Evolutionary conservation across 2,113 vertebrate species (phyloP).

Genomic region (Delphinus delphis): DNA sequence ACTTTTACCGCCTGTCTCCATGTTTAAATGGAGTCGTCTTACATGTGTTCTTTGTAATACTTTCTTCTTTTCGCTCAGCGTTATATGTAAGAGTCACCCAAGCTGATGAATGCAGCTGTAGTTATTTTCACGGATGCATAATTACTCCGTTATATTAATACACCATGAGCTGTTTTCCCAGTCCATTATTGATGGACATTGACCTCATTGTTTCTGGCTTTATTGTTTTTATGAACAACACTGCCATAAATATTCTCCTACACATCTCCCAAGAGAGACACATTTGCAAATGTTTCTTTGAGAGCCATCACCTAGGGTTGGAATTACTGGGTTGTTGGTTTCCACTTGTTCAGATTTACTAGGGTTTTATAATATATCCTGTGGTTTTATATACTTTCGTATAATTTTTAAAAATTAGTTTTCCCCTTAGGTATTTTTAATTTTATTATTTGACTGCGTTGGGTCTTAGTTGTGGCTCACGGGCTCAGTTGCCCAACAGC

Average conservation of each 20-base stretch:
- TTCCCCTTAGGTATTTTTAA: background rate
- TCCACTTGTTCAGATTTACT: background rate
- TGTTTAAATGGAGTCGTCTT: background rate
- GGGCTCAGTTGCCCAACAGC: too few species aligned
- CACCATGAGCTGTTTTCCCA: background rate
- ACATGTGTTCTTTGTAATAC: background rate
- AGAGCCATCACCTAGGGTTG: background rate
- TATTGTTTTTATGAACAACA: background rate
- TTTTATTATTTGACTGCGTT: too few species aligned
- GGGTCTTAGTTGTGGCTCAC: too few species aligned
- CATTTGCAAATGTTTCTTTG: background rate
- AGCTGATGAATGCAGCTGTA: background rate
- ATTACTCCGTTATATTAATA: background rate
- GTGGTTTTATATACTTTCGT: background rate
- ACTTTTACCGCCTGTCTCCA: background rate
- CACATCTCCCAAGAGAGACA: background rate
- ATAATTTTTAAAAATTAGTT: background rate
- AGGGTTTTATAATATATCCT: background rate
- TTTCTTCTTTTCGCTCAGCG: background rate
- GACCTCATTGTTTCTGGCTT: background rate
- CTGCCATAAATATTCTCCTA: background rate
- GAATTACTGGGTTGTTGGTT: background rate
- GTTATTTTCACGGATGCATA: background rate
- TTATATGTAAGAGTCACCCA: background rate
- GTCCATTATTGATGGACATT: background rate